Evolutionary conservation across 2,113 vertebrate species (phyloP).

Genomic region (Uropsilus gracilis): DNA sequence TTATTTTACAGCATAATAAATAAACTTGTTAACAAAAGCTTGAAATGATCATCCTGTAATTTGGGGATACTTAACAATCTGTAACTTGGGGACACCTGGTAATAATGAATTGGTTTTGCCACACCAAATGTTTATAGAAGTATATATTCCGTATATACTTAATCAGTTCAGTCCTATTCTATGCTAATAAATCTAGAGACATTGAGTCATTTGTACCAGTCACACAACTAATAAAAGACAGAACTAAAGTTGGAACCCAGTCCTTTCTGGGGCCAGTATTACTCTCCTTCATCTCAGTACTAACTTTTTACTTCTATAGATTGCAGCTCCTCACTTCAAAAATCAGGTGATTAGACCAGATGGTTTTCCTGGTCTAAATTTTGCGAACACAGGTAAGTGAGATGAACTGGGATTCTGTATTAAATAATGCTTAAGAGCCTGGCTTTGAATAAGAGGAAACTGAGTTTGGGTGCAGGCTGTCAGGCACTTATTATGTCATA

Average conservation of each 20-base stretch:
- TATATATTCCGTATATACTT: background rate
- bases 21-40: constrained; percentile 17
- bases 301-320: background rate
- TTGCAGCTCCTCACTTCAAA: background rate
- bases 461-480: background rate
- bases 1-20: background rate
- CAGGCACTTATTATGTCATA: background rate
- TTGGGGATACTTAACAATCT: background rate
- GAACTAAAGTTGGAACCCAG: background rate
- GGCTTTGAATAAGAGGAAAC: constrained; percentile 6
- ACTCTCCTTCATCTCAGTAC: background rate
- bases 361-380: constrained; percentile 2
- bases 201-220: background rate
- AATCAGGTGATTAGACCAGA: background rate
- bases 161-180: background rate
- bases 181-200: background rate
- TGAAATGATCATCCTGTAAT: background rate
- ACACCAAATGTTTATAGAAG: background rate
- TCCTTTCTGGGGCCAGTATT: background rate
- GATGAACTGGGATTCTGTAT: background rate
- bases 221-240: background rate
- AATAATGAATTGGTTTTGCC: constrained; percentile 23
- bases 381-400: background rate
- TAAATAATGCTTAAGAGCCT: background rate
- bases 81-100: background rate